Conservation (phyloP, 2,797 vertebrate species). For the Pseudopleuronectes americanus region DNA sequence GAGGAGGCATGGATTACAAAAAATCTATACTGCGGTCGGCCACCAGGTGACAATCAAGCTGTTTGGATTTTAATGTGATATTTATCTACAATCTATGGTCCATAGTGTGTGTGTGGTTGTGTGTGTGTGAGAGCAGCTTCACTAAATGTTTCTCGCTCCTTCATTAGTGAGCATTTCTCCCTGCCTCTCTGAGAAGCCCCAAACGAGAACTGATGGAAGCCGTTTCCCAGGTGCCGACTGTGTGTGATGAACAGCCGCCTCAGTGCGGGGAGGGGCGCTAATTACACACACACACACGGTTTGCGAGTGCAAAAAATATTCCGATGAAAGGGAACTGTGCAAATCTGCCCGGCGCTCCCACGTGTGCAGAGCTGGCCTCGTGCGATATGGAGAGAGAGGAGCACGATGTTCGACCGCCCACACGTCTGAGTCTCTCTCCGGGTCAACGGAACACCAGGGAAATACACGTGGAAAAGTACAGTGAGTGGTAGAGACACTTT, state of each 20-base stretch:
- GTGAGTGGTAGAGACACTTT: too few relatives aligned
- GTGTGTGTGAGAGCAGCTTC: background rate
- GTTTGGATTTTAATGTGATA: too few relatives aligned
- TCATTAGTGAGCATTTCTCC: conserved; percentile 15
- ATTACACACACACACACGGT: conserved; percentile 50
- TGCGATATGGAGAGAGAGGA: conserved; percentile 25
- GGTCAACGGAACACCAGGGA: conserved; percentile 33
- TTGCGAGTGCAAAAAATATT: conserved; percentile 35
- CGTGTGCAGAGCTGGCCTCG: conserved; percentile 45
- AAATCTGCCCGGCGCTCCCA: conserved; percentile 27
- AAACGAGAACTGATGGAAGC: conserved; percentile 11
- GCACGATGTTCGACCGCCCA: background rate
- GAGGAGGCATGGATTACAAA: too few relatives aligned
- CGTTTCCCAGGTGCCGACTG: conserved; percentile 51
- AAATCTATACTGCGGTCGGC: too few relatives aligned
- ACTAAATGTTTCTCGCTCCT: background rate
- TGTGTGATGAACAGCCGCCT: conserved; percentile 41
- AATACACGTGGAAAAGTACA: background rate
- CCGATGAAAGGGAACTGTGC: conserved; percentile 37
- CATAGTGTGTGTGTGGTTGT: background rate
- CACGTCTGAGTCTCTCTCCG: conserved; percentile 16
- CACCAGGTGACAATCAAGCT: too few relatives aligned
- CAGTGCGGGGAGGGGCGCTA: conserved; percentile 40
- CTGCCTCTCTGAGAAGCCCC: conserved; percentile 3
- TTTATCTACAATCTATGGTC: too few relatives aligned